Evolutionary conservation across 2,113 vertebrate genomes (phyloP).

Genomic region (Felis chaus): DNA sequence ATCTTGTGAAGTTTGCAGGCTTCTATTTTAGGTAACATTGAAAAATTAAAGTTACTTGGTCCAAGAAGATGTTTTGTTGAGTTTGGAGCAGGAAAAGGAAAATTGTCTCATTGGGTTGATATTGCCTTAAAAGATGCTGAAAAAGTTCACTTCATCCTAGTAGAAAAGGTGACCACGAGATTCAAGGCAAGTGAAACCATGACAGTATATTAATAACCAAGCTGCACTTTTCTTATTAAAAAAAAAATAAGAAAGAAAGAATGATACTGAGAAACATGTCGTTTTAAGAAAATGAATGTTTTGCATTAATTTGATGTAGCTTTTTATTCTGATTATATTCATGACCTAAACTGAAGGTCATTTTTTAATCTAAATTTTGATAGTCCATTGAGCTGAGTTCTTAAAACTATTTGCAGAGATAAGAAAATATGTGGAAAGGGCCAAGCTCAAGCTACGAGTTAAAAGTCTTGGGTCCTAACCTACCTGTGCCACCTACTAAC

Average conservation of each 20-base stretch:
- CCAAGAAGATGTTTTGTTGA: slow-evolving; percentile 93
- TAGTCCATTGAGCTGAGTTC: neutral
- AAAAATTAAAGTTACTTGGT: slow-evolving; percentile 90
- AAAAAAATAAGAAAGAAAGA: neutral
- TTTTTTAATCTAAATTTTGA: slow-evolving; percentile 18
- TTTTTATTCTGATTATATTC: slow-evolving; percentile 32
- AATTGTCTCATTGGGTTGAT: slow-evolving; percentile 97
- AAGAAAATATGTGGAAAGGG: neutral
- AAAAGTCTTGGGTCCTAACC: neutral
- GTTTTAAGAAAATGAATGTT: slow-evolving; percentile 14
- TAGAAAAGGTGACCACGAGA: slow-evolving; percentile 94
- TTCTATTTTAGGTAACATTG: slow-evolving; percentile 96
- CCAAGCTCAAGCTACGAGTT: neutral
- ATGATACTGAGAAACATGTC: neutral
- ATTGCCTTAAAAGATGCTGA: slow-evolving; percentile 88
- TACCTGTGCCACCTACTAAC: neutral
- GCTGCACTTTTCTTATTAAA: neutral
- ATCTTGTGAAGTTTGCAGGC: slow-evolving; percentile 87
- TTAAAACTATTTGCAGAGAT: slow-evolving; percentile 35
- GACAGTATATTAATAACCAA: neutral
- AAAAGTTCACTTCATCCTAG: slow-evolving; percentile 92
- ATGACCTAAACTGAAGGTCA: neutral
- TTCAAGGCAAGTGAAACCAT: slow-evolving; percentile 90
- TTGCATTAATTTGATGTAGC: neutral
- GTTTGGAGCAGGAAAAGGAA: slow-evolving; percentile 97